Evolutionary conservation across 2,113 vertebrate genomes (phyloP).

Genomic region (Tragelaphus scriptus): DNA sequence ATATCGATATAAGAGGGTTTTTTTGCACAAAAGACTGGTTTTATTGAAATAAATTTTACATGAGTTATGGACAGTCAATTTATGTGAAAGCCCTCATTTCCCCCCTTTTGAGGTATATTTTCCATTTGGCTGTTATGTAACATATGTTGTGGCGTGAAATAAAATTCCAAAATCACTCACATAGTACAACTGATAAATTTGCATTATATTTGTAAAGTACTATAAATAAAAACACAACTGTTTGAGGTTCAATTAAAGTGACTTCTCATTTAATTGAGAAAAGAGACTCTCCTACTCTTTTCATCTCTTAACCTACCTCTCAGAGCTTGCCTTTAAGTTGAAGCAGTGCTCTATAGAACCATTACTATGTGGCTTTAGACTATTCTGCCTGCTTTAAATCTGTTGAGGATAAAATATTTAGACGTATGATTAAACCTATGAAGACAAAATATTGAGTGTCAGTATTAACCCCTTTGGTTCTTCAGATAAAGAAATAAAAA

Average conservation of each 20-base stretch:
- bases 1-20: neutral
- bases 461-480: neutral
- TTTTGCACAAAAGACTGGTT: constrained; percentile 31
- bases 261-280: neutral
- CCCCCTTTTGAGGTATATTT: neutral
- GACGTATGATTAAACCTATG: neutral
- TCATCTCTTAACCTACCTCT: neutral
- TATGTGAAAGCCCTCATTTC: neutral
- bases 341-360: neutral
- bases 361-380: neutral
- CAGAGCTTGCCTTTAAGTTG: neutral
- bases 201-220: neutral
- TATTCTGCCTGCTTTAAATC: neutral
- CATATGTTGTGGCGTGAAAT: neutral
- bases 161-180: constrained; percentile 24
- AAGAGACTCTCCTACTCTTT: neutral
- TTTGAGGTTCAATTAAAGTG: neutral
- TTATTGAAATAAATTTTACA: constrained; percentile 35
- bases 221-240: neutral
- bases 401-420: neutral
- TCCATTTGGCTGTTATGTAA: neutral
- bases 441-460: neutral
- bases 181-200: neutral
- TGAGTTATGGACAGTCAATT: neutral
- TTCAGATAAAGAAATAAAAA: neutral